Evolutionary conservation across 2,797 vertebrate species (phyloP), one percentile per base, ranked within the genome.

Genomic region (Echiichthys vipera): DNA sequence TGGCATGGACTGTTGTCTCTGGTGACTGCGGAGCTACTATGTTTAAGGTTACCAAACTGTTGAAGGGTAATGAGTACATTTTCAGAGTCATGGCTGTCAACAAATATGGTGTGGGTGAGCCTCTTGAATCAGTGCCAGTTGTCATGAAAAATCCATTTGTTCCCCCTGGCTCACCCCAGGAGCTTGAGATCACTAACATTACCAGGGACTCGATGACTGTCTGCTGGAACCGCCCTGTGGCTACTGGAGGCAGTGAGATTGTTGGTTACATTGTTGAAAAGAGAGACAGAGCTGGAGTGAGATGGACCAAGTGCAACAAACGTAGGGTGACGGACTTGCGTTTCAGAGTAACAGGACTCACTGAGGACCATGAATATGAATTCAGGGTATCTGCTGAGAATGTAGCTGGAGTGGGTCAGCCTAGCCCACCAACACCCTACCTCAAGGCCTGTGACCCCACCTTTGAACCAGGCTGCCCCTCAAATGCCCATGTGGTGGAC

Each of bases 261-360:
- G 86, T 87, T 84, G 96, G 96, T 58, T 99, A 99, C 79, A 96
- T 98, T 55, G 93, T 99, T 80, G 98, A 99, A 90, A 99, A 98
- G 83, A 95, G 98, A 94, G 98, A 99, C 88, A 95, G 95, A 94
- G 94, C 96, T 71, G 98, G 98, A 84, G 94, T 99, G 62, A 94
- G 98, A 46, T 99, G 98, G 98, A 95, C 97, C 78, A 99, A 99
- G 91, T 99, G 97, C 89, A 99, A 97, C 91, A 99, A 99, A 91
- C 97, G 97, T 50, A 95, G 96, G 86, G 94, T 99, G 81, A 99
- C 96, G 86, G 98, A 99, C 85, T 89, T 99, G 78, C 95, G 98
- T 69, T 97, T 99, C 78, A 96, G 98, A 94, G 97, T 97, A 61
- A 98, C 96, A 68, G 97, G 96, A 62, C 90, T 99, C 81, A 95